These are phyloP conservation scores for Tenodera sinensis DNA, from an alignment of 2,888 invertebrate genomes.

Conservation along the genomic window DNA sequence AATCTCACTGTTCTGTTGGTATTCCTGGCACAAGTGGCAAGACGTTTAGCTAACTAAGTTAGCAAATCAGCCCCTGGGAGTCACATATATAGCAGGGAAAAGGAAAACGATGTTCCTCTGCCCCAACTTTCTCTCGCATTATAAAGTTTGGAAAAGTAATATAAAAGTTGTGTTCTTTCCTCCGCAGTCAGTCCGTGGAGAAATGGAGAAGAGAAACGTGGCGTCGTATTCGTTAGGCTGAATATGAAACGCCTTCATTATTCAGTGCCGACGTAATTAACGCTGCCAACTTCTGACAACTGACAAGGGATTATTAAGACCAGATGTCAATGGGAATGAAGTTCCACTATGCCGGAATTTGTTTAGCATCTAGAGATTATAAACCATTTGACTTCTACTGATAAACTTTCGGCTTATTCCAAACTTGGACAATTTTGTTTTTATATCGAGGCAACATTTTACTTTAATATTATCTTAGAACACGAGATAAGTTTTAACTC, in stretches of 20 bases:
- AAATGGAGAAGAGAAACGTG: neutral
- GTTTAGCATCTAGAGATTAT: too few species aligned
- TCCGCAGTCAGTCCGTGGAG: neutral
- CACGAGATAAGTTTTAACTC: too few species aligned
- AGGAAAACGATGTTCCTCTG: neutral
- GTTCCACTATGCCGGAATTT: too few species aligned
- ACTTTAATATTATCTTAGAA: too few species aligned
- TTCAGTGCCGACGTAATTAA: neutral
- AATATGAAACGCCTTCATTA: conserved; percentile 11
- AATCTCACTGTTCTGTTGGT: neutral
- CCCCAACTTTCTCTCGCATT: conserved; percentile 7
- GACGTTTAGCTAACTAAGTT: conserved; percentile 18
- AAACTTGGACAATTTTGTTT: too few species aligned
- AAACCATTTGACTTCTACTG: too few species aligned
- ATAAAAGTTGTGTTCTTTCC: conserved; percentile 8
- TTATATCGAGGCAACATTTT: too few species aligned
- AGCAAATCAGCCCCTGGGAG: conserved; percentile 2
- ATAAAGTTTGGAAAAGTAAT: conserved; percentile 9
- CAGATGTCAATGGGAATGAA: neutral
- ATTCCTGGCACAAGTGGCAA: neutral
- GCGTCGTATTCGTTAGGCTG: conserved; percentile 6
- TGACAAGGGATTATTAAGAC: neutral
- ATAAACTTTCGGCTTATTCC: too few species aligned
- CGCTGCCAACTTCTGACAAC: neutral
- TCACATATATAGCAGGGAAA: neutral